phyloP scores from a whole-genome alignment of 2,113 vertebrate genomes.

The Oryzias woworae region DNA sequence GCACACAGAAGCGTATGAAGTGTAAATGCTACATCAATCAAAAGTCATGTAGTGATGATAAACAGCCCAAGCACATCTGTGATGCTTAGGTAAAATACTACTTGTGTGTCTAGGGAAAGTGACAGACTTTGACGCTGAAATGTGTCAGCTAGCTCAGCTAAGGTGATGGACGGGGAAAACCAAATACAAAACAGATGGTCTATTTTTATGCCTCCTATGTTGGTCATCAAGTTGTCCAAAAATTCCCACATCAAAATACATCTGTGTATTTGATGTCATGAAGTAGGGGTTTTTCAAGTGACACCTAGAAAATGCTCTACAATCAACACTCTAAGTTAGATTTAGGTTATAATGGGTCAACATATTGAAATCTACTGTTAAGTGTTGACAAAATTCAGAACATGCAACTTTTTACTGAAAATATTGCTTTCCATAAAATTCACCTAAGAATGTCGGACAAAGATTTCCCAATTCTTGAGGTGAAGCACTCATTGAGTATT shows the following conservation, averaged over 20 bases:
- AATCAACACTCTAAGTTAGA: no score
- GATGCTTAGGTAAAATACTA: constrained; percentile 35
- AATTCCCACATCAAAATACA: constrained; percentile 22
- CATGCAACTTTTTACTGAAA: no score
- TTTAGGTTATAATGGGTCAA: no score
- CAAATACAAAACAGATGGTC: constrained; percentile 57
- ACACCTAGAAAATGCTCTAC: neutral
- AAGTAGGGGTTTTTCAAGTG: neutral
- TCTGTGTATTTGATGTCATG: constrained; percentile 3
- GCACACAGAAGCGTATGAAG: neutral
- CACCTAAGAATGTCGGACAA: no score
- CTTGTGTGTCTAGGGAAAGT: constrained; percentile 38
- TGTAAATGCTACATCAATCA: constrained; percentile 37
- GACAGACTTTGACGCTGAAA: constrained; percentile 50
- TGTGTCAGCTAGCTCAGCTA: constrained; percentile 54
- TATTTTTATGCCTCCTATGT: constrained; percentile 42
- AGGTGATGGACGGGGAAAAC: constrained; percentile 59
- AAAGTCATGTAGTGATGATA: constrained; percentile 40
- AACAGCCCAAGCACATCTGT: constrained; percentile 41
- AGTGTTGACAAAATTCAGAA: no score
- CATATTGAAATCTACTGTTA: no score
- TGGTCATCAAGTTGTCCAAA: constrained; percentile 46
- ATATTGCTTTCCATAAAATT: no score
- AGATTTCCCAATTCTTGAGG: no score
- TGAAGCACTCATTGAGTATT: no score